Evolutionary conservation across 92 coral and sea anemone genomes (phyloP).

Genomic region (Actinostola sp.): DNA sequence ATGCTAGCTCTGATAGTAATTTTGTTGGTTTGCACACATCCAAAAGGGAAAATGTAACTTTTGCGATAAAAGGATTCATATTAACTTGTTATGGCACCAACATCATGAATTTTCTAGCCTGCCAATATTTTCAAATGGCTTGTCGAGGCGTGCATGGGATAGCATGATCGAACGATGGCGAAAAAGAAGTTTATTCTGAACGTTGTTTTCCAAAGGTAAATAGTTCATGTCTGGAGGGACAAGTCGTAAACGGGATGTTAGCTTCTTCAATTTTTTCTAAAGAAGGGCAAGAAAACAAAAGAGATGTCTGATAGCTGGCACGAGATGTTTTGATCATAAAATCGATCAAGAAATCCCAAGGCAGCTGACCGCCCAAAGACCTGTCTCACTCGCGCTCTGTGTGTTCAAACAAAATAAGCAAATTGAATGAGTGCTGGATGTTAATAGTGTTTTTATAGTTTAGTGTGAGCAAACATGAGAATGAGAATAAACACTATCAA

Average conservation of each 20-base stretch:
- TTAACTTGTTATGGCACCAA: no score
- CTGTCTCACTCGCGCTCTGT: neutral
- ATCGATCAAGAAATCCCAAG: neutral
- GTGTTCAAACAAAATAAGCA: neutral
- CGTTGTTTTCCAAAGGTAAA: no score
- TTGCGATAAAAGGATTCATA: no score
- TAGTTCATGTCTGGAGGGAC: no score
- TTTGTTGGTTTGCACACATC: no score
- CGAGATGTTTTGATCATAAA: neutral
- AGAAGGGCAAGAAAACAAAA: neutral
- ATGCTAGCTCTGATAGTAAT: neutral
- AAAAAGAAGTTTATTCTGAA: neutral
- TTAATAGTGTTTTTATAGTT: neutral
- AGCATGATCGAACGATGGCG: no score
- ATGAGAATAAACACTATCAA: neutral
- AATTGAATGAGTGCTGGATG: neutral
- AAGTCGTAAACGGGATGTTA: neutral
- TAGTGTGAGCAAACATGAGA: neutral
- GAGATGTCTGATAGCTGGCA: neutral
- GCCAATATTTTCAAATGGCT: no score
- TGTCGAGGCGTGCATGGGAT: no score
- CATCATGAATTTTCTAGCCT: no score
- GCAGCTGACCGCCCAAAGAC: slow-evolving; percentile 10
- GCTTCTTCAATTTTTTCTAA: neutral
- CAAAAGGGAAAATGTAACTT: no score